phyloP scores from a whole-genome alignment of 2,888 invertebrate species.

The Tipula vernalis region DNA sequence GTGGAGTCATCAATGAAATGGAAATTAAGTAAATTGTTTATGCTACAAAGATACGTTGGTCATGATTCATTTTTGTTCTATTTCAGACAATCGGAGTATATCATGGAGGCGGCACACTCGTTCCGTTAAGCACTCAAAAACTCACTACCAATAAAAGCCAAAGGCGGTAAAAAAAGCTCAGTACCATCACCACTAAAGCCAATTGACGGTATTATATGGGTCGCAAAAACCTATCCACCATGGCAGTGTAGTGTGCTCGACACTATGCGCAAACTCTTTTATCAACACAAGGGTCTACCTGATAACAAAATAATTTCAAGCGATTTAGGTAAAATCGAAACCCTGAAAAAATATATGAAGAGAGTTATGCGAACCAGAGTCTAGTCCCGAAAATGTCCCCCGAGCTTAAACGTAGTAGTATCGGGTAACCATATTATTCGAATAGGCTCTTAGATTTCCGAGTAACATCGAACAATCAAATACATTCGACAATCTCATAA shows the following conservation, averaged over 20 bases:
- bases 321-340: slow-evolving; percentile 56
- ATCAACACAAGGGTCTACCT: slow-evolving; percentile 52
- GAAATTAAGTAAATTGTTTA: slow-evolving; percentile 49
- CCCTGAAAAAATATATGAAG: slow-evolving; percentile 90
- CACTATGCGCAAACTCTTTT: slow-evolving; percentile 61
- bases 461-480: no score
- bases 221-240: slow-evolving; percentile 86
- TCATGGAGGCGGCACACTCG: slow-evolving; percentile 84
- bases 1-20: slow-evolving; percentile 60
- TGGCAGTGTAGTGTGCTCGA: slow-evolving; percentile 90
- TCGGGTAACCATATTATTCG: no score
- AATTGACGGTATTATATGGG: slow-evolving; percentile 72
- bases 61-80: neutral
- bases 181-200: slow-evolving; percentile 53
- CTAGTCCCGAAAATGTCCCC: no score
- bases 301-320: slow-evolving; percentile 84
- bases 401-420: no score
- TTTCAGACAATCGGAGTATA: slow-evolving; percentile 56
- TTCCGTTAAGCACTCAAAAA: slow-evolving; percentile 79
- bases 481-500: no score
- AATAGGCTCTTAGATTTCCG: no score
- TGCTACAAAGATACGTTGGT: neutral
- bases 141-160: slow-evolving; percentile 47
- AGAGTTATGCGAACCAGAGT: slow-evolving; percentile 98
- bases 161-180: slow-evolving; percentile 42